These are phyloP conservation scores for Scarus forsteni DNA, from an alignment of 2,797 vertebrate genomes.

Conservation along the genomic window DNA sequence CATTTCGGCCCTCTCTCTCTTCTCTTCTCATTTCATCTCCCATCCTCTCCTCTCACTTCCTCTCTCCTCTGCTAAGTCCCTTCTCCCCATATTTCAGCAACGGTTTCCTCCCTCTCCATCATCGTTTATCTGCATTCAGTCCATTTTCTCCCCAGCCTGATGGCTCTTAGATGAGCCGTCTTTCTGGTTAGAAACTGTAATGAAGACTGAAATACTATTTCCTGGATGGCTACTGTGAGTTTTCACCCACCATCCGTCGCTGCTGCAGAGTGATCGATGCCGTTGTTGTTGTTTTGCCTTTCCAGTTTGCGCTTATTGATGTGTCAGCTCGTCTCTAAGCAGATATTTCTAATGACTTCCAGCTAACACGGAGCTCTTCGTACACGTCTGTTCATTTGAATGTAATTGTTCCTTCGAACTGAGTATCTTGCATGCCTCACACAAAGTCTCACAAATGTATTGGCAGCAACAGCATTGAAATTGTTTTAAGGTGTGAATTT, in stretches of 20 bases:
- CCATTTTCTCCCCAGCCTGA: conserved; percentile 81
- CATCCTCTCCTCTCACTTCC: conserved; percentile 37
- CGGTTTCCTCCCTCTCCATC: conserved; percentile 76
- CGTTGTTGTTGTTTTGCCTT: conserved; percentile 78
- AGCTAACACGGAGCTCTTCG: conserved; percentile 59
- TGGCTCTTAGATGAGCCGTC: conserved; percentile 82
- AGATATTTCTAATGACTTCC: conserved; percentile 81
- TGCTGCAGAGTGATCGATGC: conserved; percentile 80
- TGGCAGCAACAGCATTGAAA: background rate
- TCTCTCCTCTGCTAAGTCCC: conserved; percentile 48
- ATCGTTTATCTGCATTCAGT: conserved; percentile 83
- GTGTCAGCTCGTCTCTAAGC: conserved; percentile 75
- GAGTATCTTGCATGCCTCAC: conserved; percentile 39
- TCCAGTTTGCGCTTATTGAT: conserved; percentile 78
- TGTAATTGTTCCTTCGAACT: conserved; percentile 53
- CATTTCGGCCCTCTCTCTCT: conserved; percentile 41
- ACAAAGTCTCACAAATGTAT: conserved; percentile 34
- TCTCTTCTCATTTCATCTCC: conserved; percentile 37
- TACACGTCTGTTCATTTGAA: conserved; percentile 59
- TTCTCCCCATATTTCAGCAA: conserved; percentile 61
- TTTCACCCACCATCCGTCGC: conserved; percentile 71
- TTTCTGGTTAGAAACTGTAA: conserved; percentile 81
- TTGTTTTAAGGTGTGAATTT: conserved; percentile 18
- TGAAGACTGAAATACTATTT: conserved; percentile 87
- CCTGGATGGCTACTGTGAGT: conserved; percentile 78